These are phyloP conservation scores for Andinoacara biseriatus DNA, from an alignment of 2,113 vertebrate genomes.

Conservation along the genomic window DNA sequence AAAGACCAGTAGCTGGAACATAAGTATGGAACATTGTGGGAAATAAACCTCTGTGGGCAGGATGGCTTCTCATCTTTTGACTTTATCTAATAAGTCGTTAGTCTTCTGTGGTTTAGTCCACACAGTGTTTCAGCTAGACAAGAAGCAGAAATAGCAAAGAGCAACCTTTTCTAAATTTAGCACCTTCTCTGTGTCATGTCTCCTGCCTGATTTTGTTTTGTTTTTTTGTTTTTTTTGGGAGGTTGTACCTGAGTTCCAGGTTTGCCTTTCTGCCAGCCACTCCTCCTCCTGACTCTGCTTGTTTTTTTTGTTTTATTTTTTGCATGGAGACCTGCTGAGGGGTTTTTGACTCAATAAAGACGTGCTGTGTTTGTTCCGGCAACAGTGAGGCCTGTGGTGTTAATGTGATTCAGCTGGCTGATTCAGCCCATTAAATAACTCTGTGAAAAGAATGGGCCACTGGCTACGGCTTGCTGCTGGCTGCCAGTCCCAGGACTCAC, in stretches of 20 bases:
- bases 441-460: constrained; percentile 47
- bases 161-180: constrained; percentile 37
- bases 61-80: not conserved
- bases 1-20: not conserved
- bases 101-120: not conserved
- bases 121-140: constrained; percentile 15
- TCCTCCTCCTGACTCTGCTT: constrained; percentile 9
- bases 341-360: constrained; percentile 56
- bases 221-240: constrained; percentile 4
- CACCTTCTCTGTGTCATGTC: constrained; percentile 11
- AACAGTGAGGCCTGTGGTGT: constrained; percentile 54
- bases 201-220: constrained; percentile 6
- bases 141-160: constrained; percentile 6
- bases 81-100: constrained; percentile 21
- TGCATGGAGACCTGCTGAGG: constrained; percentile 36
- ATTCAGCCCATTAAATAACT: constrained; percentile 52
- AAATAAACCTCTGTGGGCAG: not conserved
- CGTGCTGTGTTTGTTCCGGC: constrained; percentile 58
- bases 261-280: not conserved
- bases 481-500: constrained; percentile 50
- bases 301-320: not conserved
- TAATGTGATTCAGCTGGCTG: constrained; percentile 57
- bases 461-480: constrained; percentile 37
- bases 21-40: not conserved
- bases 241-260: constrained; percentile 30